Base-by-base conservation (phyloP, 37 sponge, comb jelly and placozoan species). In the Ianthella basta region DNA sequence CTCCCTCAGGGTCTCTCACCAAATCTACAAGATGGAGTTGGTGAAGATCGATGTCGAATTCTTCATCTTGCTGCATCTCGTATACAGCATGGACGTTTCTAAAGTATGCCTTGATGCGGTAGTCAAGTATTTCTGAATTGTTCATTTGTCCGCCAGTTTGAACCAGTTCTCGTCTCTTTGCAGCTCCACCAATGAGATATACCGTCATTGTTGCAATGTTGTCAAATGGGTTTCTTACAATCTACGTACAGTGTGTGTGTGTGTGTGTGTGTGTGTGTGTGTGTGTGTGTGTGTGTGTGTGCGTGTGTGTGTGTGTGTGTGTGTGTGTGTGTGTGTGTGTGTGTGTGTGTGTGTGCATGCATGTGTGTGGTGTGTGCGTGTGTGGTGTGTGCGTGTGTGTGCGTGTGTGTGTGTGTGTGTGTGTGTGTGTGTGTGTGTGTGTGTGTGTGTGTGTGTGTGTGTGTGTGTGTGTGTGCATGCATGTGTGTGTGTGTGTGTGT, bases 201-300 rank as follows among this genome's bases (percentile, higher is more conserved):
- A 75, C n/a, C 4, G 53, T 41, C 78, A 75, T 75, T 32, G 78
- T 75, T 40, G 78, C 78, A 23, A 75, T 75, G 78, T 75, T 75
- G 78, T 75, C 78, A 75, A 44, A 75, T 25, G 78, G 78, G 40
- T 75, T 75, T 41, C 78, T 39, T 15, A 75, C 23, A 25, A 75
- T 23, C 78, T 75, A 50, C 50, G 8, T 44, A 44, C 8, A 10
- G 50, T 44, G 50, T 44, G 50, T 44, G 50, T 44, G 50, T 44
- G 50, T 44, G 50, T 44, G 50, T 44, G 50, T 44, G 50, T 44
- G 50, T 44, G 50, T 44, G 50, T 44, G 50, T 44, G 50, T 44
- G 50, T 44, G 50, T 44, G 50, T 44, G 50, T 44, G 50, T 44
- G 50, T 44, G 50, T 44, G 50, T 44, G 50, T 44, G 50, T 44